Base-by-base conservation (phyloP, 2,797 vertebrate genomes). In the Pangasius larnaudii region DNA sequence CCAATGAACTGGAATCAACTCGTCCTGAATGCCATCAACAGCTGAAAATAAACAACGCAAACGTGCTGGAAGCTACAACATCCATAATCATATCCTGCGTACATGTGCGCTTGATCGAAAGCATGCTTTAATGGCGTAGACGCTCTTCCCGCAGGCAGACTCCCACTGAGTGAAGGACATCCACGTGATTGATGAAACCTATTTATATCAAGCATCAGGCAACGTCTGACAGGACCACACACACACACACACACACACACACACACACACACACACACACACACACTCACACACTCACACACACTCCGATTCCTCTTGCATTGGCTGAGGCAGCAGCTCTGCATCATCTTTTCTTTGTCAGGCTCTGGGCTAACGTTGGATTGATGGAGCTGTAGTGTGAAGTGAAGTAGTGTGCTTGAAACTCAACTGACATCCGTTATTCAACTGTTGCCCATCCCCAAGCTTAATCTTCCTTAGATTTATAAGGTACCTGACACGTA, bases 151-250 rank as follows among this genome's bases (percentile, higher is more conserved):
- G 89, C 90, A 93, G 94, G 93, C 90, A 90, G 92, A 93, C 89
- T 90, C 85, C 86, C 90, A 90, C 92, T 93, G 92, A 94, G 90
- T 86, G 90, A 95, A 95, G 93, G 93, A 93, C 93, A 86, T 91
- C 90, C 92, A 89, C 39, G 89, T 95, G 93, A 95, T 94, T 94
- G 94, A 95, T 94, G 92, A 91, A 90, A 89, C 93, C 93, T 95
- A 93, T 95, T 95, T 94, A 92, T 92, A 93, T 93, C 80, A 67
- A 61, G 80, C 80, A 85, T 92, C 81, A 85, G 80, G 67, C 59
- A 87, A 80, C 39, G 67, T 80, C 67, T 81, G 82, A 87, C 84
- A 86, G 27, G 53, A 86, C 77, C 77, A 58, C 87, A 84, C 69
- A 85, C 85, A 67, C 58, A 69, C 67, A 59, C 84, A 18, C 63